Percentiles rank a stretch among this genome's conserved stretches.
Evolutionary conservation across 2,113 vertebrate genomes (phyloP).

Genomic region (Toxotes chatareus): DNA sequence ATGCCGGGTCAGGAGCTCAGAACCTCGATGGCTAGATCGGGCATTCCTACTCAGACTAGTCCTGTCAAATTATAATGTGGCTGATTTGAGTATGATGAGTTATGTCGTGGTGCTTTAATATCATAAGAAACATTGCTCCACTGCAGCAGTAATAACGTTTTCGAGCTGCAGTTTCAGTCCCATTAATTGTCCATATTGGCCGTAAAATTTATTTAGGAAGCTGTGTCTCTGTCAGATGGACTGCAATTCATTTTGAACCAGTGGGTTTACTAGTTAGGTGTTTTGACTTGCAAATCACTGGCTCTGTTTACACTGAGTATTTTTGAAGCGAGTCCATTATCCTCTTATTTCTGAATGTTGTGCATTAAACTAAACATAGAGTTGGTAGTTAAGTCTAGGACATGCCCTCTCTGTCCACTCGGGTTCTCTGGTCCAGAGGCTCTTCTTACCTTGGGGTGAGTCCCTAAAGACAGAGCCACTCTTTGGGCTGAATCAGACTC

Average conservation of each 20-base stretch:
- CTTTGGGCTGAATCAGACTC: conserved; percentile 98
- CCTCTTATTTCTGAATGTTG: not conserved
- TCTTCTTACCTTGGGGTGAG: conserved; percentile 85
- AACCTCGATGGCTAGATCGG: conserved; percentile 22
- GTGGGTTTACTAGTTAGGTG: not conserved
- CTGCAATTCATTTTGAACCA: not conserved
- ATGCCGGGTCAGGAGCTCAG: conserved; percentile 25
- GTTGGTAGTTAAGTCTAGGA: conserved; percentile 12
- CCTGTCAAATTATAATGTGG: not conserved
- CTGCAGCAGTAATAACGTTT: not conserved
- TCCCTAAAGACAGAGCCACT: conserved; percentile 98
- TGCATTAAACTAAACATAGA: not conserved
- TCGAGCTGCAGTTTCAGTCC: not conserved
- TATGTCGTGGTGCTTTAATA: not conserved
- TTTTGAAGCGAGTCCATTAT: not conserved
- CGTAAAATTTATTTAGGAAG: too few species aligned
- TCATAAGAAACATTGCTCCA: not conserved
- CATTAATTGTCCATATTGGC: not conserved
- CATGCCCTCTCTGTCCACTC: conserved; percentile 46
- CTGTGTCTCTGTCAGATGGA: not conserved
- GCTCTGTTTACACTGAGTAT: not conserved
- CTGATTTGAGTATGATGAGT: not conserved
- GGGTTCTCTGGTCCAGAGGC: conserved; percentile 50
- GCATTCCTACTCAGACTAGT: conserved; percentile 16
- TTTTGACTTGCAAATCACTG: not conserved